A percentile compares a stretch with the other conserved stretches of the same genome.
Evolutionary conservation across 2,113 vertebrate genomes (phyloP).

Genomic region (Myanophis thanlyinensis): DNA sequence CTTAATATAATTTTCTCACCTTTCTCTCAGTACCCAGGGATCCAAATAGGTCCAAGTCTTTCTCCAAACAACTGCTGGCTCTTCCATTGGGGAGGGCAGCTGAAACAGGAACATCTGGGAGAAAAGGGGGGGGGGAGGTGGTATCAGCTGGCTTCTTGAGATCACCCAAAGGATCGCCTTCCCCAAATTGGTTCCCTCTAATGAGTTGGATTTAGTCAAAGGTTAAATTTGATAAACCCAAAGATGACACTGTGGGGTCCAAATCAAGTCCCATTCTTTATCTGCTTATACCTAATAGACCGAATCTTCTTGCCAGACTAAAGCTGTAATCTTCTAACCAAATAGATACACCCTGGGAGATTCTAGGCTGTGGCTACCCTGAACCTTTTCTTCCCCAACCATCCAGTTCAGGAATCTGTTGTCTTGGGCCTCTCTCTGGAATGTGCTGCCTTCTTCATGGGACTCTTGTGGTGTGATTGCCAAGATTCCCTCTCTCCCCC

Average conservation of each 20-base stretch:
- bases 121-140: neutral
- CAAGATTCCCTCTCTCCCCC: neutral
- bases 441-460: neutral
- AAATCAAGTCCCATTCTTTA: neutral
- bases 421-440: neutral
- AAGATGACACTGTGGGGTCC: neutral
- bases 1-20: constrained; percentile 53
- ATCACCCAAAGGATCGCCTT: neutral
- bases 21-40: constrained; percentile 72
- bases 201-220: neutral
- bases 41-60: constrained; percentile 87
- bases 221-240: neutral
- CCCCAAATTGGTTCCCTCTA: neutral
- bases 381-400: neutral
- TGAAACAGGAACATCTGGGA: constrained; percentile 77
- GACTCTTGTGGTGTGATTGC: neutral
- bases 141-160: neutral
- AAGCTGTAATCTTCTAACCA: neutral
- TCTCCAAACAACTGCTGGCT: constrained; percentile 75
- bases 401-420: neutral
- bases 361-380: neutral
- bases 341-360: neutral
- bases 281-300: neutral
- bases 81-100: constrained; percentile 74
- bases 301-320: neutral